Conservation (phyloP, 2,888 invertebrate genomes). For the Ecdyonurus torrentis region DNA sequence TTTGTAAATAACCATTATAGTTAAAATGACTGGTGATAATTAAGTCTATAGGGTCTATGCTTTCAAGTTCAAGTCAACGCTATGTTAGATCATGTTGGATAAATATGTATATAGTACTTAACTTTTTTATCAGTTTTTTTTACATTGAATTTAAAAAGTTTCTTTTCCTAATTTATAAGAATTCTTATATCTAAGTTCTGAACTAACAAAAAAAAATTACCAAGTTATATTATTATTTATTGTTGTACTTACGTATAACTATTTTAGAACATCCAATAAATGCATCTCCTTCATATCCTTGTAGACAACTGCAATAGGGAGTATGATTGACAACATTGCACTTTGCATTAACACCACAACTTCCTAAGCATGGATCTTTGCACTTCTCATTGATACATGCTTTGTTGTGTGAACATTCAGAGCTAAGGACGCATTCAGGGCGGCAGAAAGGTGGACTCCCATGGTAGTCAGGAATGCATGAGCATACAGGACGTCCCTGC, state of each 20-base stretch:
- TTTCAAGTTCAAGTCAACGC: too few relatives aligned
- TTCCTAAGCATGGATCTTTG: slow-evolving; percentile 56
- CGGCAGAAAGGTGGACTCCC: slow-evolving; percentile 67
- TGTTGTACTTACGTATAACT: slow-evolving; percentile 27
- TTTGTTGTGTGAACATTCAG: slow-evolving; percentile 60
- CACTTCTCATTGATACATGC: slow-evolving; percentile 73
- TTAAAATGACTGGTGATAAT: too few relatives aligned
- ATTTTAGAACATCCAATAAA: slow-evolving; percentile 58
- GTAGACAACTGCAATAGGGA: slow-evolving; percentile 61
- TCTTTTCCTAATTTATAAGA: neutral
- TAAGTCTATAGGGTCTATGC: too few relatives aligned
- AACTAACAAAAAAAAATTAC: slow-evolving; percentile 4
- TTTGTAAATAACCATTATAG: too few relatives aligned
- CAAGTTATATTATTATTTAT: neutral
- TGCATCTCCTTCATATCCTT: slow-evolving; percentile 67
- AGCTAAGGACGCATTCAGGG: slow-evolving; percentile 68
- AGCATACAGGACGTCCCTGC: slow-evolving; percentile 61
- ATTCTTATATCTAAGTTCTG: neutral
- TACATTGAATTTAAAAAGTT: neutral
- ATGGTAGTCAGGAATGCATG: slow-evolving; percentile 59
- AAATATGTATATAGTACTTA: too few relatives aligned
- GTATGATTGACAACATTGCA: slow-evolving; percentile 65
- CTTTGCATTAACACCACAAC: slow-evolving; percentile 63
- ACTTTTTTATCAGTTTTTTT: too few relatives aligned
- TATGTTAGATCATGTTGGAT: too few relatives aligned